These are phyloP conservation scores for Enteromius treurensis DNA, from an alignment of 2,797 vertebrate genomes.

Conservation along the genomic window DNA sequence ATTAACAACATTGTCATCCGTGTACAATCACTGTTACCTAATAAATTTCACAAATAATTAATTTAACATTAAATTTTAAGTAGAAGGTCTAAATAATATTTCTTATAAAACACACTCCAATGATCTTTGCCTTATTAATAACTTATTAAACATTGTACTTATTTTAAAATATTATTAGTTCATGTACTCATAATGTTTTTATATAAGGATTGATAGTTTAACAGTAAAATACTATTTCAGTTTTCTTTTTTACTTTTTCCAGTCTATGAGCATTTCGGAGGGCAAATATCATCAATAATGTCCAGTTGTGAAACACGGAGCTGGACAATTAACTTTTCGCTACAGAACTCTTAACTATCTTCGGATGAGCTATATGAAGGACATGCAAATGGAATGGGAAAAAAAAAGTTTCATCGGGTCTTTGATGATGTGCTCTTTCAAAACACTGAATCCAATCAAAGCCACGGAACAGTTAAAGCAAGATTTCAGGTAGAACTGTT, in stretches of 20 bases:
- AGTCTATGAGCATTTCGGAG: background rate
- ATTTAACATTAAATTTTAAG: background rate
- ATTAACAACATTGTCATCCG: background rate
- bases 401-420: conserved; percentile 36
- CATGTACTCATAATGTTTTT: too few species aligned
- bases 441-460: conserved; percentile 40
- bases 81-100: background rate
- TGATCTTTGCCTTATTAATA: background rate
- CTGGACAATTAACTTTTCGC: conserved; percentile 18
- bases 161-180: background rate
- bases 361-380: conserved; percentile 2
- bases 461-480: conserved; percentile 37
- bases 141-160: background rate
- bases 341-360: conserved; percentile 31
- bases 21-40: background rate
- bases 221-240: background rate
- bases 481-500: conserved; percentile 37
- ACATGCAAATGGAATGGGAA: conserved; percentile 11
- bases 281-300: background rate
- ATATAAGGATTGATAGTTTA: background rate
- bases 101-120: background rate
- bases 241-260: too few species aligned
- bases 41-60: background rate
- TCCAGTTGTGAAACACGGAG: background rate
- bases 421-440: conserved; percentile 51